Evolutionary conservation across 37 sponge, comb jelly and placozoan species (phyloP), one percentile per base, ranked within the genome.

Genomic region (Mnemiopsis leidyi): DNA sequence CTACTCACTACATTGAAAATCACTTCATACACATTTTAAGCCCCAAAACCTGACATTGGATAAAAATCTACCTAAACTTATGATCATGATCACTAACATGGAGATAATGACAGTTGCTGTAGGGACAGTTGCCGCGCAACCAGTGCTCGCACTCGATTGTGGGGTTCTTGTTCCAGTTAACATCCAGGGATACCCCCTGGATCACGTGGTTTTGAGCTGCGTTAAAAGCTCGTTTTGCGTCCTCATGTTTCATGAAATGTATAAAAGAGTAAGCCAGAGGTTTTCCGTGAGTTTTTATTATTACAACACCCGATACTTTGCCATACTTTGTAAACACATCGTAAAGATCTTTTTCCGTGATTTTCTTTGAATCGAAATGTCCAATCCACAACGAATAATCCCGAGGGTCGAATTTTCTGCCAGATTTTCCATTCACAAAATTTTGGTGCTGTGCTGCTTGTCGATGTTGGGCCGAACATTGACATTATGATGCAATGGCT

Each of bases 81-180:
- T 48, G 61, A 48, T 85, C n/a, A 85, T 85, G 90, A 85, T 85
- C 90, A 38, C 61, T 85, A 85, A 85, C 90, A 61, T 85, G 90
- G 21, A 85, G 61, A 39, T 85, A 85, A 39, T 85, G 90, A 39
- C 90, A 85, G 39, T 85, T 85, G 36, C 26, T 85, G 29, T 85
- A 85, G 0, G 90, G 90, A 85, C 90, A 85, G 39, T 85, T 85
- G 25, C 90, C 90, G 24, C 61, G 40, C 48, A 85, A 26, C 90
- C 90, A 85, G 30, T 85, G 90, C 48, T 85, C 90, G 25, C 90
- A 85, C 48, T 85, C 90, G 23, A 85, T 85, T 21, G 90, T 85
- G 24, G 90, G 90, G 48, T 85, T 85, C 48, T 85, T 85, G 36
- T 85, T 85, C 90, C 90, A 85, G 61, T 85, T 85, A 13, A 85